Conservation (phyloP, 2,797 vertebrate species). For the Rallus crepitans region DNA sequence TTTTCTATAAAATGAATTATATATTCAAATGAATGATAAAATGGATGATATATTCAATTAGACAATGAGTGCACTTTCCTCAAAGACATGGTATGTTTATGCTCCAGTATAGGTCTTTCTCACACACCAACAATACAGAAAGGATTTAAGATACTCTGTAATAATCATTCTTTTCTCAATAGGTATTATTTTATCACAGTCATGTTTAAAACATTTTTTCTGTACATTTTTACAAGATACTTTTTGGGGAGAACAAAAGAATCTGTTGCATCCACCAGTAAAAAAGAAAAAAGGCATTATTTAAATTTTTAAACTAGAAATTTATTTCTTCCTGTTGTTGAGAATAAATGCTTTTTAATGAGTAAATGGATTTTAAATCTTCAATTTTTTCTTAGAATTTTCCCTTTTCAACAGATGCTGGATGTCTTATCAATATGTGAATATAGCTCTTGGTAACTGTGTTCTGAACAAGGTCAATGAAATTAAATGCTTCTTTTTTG, state of each 20-base stretch:
- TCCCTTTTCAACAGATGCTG: neutral
- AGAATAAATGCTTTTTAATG: constrained; percentile 39
- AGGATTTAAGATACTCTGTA: neutral
- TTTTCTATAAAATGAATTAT: neutral
- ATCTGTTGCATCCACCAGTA: neutral
- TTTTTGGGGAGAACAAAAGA: neutral
- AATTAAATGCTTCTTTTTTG: neutral
- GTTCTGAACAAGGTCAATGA: constrained; percentile 30
- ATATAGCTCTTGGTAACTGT: neutral
- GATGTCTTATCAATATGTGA: neutral
- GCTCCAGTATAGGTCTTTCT: neutral
- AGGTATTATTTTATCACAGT: neutral
- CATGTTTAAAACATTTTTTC: neutral
- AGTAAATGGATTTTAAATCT: constrained; percentile 36
- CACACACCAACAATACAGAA: constrained; percentile 1
- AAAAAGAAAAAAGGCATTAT: neutral
- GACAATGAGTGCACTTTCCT: neutral
- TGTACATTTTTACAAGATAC: neutral
- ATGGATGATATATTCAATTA: neutral
- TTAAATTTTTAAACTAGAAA: neutral
- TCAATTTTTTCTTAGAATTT: neutral
- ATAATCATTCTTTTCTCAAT: neutral
- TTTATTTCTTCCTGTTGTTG: neutral
- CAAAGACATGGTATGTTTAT: neutral
- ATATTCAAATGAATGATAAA: neutral